Base-by-base conservation (phyloP, 2,797 vertebrate genomes). In the Thamnophis elegans region DNA sequence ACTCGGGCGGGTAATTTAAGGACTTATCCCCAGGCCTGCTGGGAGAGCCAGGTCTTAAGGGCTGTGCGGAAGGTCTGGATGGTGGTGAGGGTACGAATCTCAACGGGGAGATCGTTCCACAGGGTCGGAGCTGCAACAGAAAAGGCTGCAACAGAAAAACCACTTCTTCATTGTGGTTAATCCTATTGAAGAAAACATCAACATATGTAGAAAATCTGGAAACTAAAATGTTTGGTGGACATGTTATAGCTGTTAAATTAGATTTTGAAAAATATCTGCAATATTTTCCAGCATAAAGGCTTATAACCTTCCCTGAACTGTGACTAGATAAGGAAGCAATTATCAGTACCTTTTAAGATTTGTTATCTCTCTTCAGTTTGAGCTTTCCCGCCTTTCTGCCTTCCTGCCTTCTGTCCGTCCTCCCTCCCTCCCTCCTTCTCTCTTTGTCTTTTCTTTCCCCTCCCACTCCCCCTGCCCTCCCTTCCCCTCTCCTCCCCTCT, bases 391-490 rank as follows among this genome's bases (percentile, higher is more conserved):
- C 60, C 59, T 60, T 60, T 59, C 62, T 65, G 26, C 25, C 25
- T 11, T 60, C 25, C 25, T 26, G 26, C 18, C 12, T 22, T 60
- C 25, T 10, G 12, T 60, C 26, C 59, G 11, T 65, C 12, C n/a
- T 68, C 7, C 25, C 59, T 65, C 4, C n/a, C 26, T 5, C 9
- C 26, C 26, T 13, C 8, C 60, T 11, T 12, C 25, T 60, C 26
- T 25, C 4, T n/a, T 2, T 10, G 28, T 5, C 13, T n/a, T 12
- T 0, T 28, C 4, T 4, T 5, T 6, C 56, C 20, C 22, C 8
- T 56, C 9, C 25, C 58, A 51, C 47, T 8, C 20, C 20, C 58
- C 8, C 22, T 22, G 6, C 0, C 22, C 5, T 59, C 6, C 55
- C 3, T 5, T 58, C 56, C 5, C 56, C 18, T 58, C 22, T 3